Conservation (phyloP, 1,140 invertebrate species). For the Leptinotarsa undecemlineata region DNA sequence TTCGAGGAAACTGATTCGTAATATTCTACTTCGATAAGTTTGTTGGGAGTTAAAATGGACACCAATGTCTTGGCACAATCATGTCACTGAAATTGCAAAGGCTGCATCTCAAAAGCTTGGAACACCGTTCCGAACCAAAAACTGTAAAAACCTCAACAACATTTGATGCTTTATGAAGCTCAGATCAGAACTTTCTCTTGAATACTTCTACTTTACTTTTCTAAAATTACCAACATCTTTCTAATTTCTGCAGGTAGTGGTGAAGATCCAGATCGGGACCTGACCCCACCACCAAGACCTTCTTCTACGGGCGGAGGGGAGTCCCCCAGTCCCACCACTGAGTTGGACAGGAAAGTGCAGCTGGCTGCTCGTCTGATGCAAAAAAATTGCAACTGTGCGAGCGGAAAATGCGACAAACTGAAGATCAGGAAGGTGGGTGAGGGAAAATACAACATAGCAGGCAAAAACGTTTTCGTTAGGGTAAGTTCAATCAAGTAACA, state of each 20-base stretch:
- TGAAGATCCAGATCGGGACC: slow-evolving; percentile 60
- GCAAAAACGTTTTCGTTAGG: slow-evolving; percentile 76
- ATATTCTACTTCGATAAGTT: no score
- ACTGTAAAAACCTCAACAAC: no score
- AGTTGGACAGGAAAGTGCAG: slow-evolving; percentile 72
- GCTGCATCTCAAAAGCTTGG: no score
- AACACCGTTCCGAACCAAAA: no score
- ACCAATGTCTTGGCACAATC: no score
- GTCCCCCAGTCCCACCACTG: slow-evolving; percentile 56
- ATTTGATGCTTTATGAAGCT: no score
- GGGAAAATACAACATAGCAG: slow-evolving; percentile 80
- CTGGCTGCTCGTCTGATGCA: slow-evolving; percentile 70
- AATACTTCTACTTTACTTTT: not conserved
- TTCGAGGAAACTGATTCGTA: no score
- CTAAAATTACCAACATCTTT: not conserved
- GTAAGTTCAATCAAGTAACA: slow-evolving; percentile 56
- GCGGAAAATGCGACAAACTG: slow-evolving; percentile 72
- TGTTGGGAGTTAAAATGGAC: no score
- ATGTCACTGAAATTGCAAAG: no score
- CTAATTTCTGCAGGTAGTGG: slow-evolving; percentile 54
- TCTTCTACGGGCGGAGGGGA: slow-evolving; percentile 52
- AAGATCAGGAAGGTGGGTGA: slow-evolving; percentile 79
- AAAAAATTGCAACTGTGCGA: slow-evolving; percentile 69
- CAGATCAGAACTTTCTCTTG: no score
- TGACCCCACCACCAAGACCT: slow-evolving; percentile 36